These are phyloP conservation scores for Sylvicapra grimmia DNA, from an alignment of 2,113 vertebrate species.

Conservation along the genomic window DNA sequence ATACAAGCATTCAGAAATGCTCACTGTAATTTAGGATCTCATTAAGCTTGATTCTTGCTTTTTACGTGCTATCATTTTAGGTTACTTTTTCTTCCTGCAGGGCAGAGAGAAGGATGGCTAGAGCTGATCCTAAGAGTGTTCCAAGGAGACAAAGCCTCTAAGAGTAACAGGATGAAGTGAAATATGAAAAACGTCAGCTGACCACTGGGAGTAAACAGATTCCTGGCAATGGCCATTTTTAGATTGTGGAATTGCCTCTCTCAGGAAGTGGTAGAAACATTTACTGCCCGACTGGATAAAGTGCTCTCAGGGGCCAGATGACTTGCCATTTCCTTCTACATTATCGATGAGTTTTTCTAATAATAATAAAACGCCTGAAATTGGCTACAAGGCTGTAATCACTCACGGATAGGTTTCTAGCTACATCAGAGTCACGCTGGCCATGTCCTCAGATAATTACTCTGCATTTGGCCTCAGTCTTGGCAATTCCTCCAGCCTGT, in stretches of 20 bases:
- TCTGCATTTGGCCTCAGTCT: slow-evolving; percentile 6
- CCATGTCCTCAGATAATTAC: neutral
- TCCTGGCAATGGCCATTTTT: slow-evolving; percentile 52
- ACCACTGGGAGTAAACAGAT: slow-evolving; percentile 59
- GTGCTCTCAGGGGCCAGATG: slow-evolving; percentile 48
- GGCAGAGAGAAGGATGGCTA: neutral
- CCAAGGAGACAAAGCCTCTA: neutral
- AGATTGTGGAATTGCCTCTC: slow-evolving; percentile 55
- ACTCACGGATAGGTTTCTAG: neutral
- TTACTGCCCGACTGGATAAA: slow-evolving; percentile 58
- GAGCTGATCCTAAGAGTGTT: neutral
- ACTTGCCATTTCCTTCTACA: slow-evolving; percentile 60
- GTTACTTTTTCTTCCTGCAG: neutral
- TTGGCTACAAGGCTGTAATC: slow-evolving; percentile 30
- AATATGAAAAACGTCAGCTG: slow-evolving; percentile 56
- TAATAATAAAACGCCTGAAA: slow-evolving; percentile 44
- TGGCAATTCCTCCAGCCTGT: neutral
- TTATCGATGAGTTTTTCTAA: slow-evolving; percentile 61
- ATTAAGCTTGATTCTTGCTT: neutral
- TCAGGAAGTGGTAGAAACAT: slow-evolving; percentile 62
- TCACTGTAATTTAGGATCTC: neutral
- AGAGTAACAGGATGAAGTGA: slow-evolving; percentile 19
- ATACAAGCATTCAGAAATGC: neutral
- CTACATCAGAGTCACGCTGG: neutral
- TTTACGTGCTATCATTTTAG: neutral